Percentiles rank a stretch among this genome's conserved stretches.
Evolutionary conservation across 2,888 invertebrate genomes (phyloP).

Genomic region (Rhopalosiphum nymphaeae): DNA sequence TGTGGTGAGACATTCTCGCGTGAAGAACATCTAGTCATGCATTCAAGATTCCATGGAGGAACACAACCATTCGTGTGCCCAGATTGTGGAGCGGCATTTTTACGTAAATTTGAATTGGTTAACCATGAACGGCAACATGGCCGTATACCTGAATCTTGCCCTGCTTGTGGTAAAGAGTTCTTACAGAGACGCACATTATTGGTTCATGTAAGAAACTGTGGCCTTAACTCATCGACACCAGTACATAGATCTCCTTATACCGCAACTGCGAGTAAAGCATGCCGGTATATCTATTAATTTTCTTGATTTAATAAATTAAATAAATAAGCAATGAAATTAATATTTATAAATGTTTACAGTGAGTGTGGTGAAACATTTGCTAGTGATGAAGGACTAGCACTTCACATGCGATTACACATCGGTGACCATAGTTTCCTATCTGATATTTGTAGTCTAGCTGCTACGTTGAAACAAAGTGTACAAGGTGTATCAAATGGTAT

Average conservation of each 20-base stretch:
- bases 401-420: constrained; percentile 84
- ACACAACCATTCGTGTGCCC: constrained; percentile 94
- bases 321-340: not conserved
- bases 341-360: constrained; percentile 69
- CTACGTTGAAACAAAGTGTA: constrained; percentile 76
- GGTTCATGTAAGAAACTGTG: constrained; percentile 74
- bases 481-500: constrained; percentile 63
- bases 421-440: constrained; percentile 85
- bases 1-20: constrained; percentile 94
- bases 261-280: constrained; percentile 67
- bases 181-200: constrained; percentile 85
- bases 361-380: constrained; percentile 78
- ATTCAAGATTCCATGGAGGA: constrained; percentile 87
- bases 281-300: constrained; percentile 67
- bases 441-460: constrained; percentile 84
- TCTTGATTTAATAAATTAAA: not conserved
- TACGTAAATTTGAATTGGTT: constrained; percentile 87
- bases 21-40: constrained; percentile 83
- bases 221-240: constrained; percentile 66
- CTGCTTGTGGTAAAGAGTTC: constrained; percentile 87
- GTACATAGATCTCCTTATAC: constrained; percentile 64
- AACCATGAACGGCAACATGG: constrained; percentile 87
- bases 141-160: constrained; percentile 84
- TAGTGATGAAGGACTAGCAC: constrained; percentile 81
- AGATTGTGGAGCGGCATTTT: constrained; percentile 88